These are phyloP conservation scores for Cryptocheilus praepositus DNA, from an alignment of 2,888 invertebrate genomes.

Conservation along the genomic window DNA sequence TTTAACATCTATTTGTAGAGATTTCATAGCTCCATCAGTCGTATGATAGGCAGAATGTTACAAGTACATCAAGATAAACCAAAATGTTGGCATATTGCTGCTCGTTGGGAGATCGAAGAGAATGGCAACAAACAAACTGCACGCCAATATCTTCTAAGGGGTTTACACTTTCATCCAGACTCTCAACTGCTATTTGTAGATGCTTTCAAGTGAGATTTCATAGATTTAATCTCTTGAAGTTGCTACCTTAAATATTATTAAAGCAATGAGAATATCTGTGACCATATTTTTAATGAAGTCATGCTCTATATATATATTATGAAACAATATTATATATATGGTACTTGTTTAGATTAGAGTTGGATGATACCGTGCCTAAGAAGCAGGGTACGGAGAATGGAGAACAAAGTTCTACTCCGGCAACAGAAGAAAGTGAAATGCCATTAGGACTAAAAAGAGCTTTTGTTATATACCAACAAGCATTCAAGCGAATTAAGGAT, in stretches of 20 bases:
- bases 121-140: conserved; percentile 82
- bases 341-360: conserved; percentile 53
- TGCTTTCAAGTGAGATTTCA: conserved; percentile 78
- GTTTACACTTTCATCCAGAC: conserved; percentile 84
- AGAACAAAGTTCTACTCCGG: background rate
- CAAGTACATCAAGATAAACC: conserved; percentile 85
- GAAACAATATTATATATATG: background rate
- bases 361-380: conserved; percentile 40
- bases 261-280: too few species aligned
- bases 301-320: background rate
- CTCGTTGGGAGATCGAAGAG: conserved; percentile 85
- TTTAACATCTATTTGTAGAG: conserved; percentile 52
- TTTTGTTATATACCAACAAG: conserved; percentile 80
- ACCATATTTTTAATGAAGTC: too few species aligned
- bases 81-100: conserved; percentile 87
- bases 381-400: conserved; percentile 14
- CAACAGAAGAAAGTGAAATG: conserved; percentile 41
- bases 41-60: conserved; percentile 73
- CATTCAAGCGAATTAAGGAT: conserved; percentile 77
- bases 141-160: conserved; percentile 83
- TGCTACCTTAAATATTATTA: too few species aligned
- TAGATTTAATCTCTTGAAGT: too few species aligned
- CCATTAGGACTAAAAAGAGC: conserved; percentile 76
- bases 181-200: conserved; percentile 83
- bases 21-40: conserved; percentile 68